Base-by-base conservation (phyloP, 2,888 invertebrate species). In the Dicroscelio sp. region DNA sequence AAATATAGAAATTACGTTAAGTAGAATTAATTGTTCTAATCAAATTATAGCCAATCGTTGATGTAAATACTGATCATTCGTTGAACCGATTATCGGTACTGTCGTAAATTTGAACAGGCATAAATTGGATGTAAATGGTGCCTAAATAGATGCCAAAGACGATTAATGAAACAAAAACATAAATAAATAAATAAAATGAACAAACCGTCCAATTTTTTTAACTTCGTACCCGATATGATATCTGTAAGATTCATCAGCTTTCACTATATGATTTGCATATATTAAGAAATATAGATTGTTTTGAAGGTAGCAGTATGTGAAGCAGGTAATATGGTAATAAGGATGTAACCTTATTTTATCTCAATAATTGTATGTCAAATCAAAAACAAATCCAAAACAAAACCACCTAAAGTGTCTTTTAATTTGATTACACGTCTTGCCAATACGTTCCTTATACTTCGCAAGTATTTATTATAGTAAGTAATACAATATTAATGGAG, bases 251-350 rank as follows among this genome's bases (percentile, higher is more conserved):
- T 83, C 63, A 83, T 83, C 83, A 17, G 60, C 63, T 73, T 71
- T 48, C n/a, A 60, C 73, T 27, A 73, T 83, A 73, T 73, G 71
- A 82, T 82, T 82, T 82, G 71, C 82, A 82, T 82, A 82, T 30
- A 58, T 82, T 71, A 82, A 82, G 82, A 58, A 82, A 58, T 82
- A 30, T 31, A 82, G 71, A 82, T 71, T 71, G 65, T 82, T 71
- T 82, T 82, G 71, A 58, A 60, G 69, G 82, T 71, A 71, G 69
- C 60, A 38, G 27, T 38, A 63, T 30, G 63, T 73, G 48, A 31
- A 38, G 12, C 83, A 25, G 73, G 52, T 80, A 69, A 69, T 80
- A 80, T 80, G 80, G 35, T 80, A 80, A 80, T 80, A 33, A 38
- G 80, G 48, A 48, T 52, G 67, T 65, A 38, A 58, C 55, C 25